Base-by-base conservation (phyloP, 2,797 vertebrate species). In the Hydrocynus forskahlii region DNA sequence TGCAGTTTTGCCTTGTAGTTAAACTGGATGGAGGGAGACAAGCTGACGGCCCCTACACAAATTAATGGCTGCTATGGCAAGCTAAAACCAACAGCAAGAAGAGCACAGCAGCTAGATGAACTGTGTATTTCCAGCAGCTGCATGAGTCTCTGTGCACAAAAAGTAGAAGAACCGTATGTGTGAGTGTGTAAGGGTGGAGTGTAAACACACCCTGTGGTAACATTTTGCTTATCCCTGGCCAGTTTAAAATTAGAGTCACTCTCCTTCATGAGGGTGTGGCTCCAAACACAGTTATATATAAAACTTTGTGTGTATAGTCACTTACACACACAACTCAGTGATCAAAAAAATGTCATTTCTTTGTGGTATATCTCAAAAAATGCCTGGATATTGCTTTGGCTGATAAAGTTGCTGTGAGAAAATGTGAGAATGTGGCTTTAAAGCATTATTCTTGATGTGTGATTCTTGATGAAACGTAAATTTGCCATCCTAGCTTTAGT, bases 151-250 rank as follows among this genome's bases (percentile, higher is more conserved):
- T 45, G 57, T 54, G n/a, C 64, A 45, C 40, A 72, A 63, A 52
- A 76, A 45, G 74, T 68, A 63, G 21, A 9, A 3, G 23, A 35
- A 35, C 35, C 2, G 59, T 29, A 23, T 62, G 64, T 64, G 43
- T 55, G 35, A 35, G 67, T 43, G 62, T 70, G 43, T 17, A 60
- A 16, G 80, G 80, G 69, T 80, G 80, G 80, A 77, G 85, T 77
- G 66, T 74, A 59, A 70, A 78, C 80, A 80, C 80, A 35, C 84
- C 84, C 84, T 83, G 80, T 81, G 80, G 83, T 86, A 72, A 80
- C 59, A 73, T 45, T 82, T 64, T 35, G 69, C 63, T 72, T 64
- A 23, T 70, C 66, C 50, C 43, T 71, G 66, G 71, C 40, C 57
- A 71, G 76, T 70, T 78, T 78, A 75, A 83, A 83, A 54, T 72